These are phyloP conservation scores for Cyphomyrus discorhynchus DNA, from an alignment of 2,113 vertebrate species.

Conservation along the genomic window DNA sequence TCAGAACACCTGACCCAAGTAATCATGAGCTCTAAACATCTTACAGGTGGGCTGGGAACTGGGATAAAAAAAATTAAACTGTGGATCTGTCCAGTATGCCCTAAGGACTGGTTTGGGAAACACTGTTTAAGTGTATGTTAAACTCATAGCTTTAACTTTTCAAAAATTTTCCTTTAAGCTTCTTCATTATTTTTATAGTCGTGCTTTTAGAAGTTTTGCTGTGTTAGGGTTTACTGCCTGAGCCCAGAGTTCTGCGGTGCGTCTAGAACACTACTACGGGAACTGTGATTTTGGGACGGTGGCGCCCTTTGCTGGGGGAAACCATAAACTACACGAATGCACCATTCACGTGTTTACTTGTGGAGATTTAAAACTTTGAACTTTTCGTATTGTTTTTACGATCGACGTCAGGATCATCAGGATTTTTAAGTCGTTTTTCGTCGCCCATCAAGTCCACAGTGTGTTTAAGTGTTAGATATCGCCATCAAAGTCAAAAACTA, in stretches of 20 bases:
- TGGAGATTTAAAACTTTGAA: background rate
- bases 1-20: background rate
- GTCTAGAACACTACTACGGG: background rate
- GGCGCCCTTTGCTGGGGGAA: background rate
- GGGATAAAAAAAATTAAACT: background rate
- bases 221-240: background rate
- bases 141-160: background rate
- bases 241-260: background rate
- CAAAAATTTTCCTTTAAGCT: background rate
- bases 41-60: background rate
- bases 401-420: background rate
- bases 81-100: background rate
- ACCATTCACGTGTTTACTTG: background rate
- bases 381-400: background rate
- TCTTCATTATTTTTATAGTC: background rate
- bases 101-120: background rate
- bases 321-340: background rate
- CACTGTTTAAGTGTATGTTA: background rate
- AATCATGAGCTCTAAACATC: background rate
- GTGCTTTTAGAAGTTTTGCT: background rate
- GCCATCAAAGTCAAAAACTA: background rate
- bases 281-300: background rate
- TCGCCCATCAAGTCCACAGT: background rate
- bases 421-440: background rate
- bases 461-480: background rate